A percentile compares a stretch with the other conserved stretches of the same genome.
These are phyloP conservation scores for Vultur gryphus DNA, from an alignment of 2,797 vertebrate genomes.

Conservation along the genomic window DNA sequence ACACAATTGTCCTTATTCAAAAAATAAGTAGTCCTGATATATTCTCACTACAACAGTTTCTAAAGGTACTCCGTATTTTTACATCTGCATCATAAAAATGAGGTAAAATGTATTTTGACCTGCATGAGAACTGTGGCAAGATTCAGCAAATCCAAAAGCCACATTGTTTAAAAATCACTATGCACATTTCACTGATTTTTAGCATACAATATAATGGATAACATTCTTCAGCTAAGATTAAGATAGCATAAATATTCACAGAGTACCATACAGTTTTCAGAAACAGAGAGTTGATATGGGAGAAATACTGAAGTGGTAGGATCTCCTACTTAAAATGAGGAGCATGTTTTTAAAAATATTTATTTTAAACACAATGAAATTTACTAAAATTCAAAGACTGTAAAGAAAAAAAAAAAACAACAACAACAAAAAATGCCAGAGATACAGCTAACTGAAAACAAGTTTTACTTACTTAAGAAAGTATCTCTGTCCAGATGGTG, in stretches of 20 bases:
- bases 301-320: neutral
- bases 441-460: neutral
- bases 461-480: conserved; percentile 90
- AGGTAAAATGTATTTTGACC: neutral
- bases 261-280: neutral
- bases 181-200: neutral
- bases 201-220: neutral
- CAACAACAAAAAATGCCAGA: neutral
- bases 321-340: neutral
- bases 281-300: neutral
- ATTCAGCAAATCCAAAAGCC: neutral
- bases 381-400: neutral
- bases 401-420: neutral
- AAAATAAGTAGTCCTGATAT: neutral
- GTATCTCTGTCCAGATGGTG: conserved; percentile 90
- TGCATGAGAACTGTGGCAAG: neutral
- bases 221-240: neutral
- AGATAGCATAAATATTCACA: neutral
- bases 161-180: neutral
- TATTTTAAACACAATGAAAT: neutral
- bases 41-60: neutral
- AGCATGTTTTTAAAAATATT: neutral
- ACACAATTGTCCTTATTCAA: neutral
- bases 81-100: neutral
- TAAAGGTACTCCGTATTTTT: neutral